Evolutionary conservation across 2,113 vertebrate species (phyloP), one percentile per base, ranked within the genome.

Genomic region (Vanacampus margaritifer): DNA sequence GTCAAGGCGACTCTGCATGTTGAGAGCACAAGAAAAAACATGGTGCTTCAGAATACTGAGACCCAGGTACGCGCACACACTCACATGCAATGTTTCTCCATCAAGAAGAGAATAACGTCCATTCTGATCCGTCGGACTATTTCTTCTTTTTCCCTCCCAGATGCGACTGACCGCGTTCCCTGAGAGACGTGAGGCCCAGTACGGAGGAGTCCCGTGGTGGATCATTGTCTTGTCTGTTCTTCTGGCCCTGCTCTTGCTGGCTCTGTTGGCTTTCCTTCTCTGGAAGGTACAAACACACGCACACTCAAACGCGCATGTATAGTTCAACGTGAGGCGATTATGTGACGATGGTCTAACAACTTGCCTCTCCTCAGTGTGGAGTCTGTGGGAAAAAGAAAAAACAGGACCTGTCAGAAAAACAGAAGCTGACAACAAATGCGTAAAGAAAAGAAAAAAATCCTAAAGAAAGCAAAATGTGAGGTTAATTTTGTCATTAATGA

Each of bases 321-420:
- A 64, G 70, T 53, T 43, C 9, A 41, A 63, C 35, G 13, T 65
- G 19, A 79, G 82, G 83, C 1, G 1, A 74, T 91, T 86, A 90
- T 83, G n/a, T n/a, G 80, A 81, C 91, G 87, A 84, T 65, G 81
- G 91, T 92, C 93, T 97, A 92, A 94, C 93, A 87, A 90, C 91
- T 92, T 95, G 76, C 80, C 83, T 96, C 69, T 90, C 73, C 79
- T 86, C 83, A 99, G 97, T 98, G 96, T 92, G 95, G 97, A 88
- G 94, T 98, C 94, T 98, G 98, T 95, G 94, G 91, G 91, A 94
- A 95, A 94, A 93, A 90, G 93, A 93, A 94, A 91, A 96, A 97
- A 95, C 92, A 92, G 88, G 93, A 96, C 88, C 91, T 93, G 0
- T 93, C 95, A 92, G 95, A 98, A 92, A 98, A 97, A 97, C 94